These are phyloP conservation scores for Ictinia mississippiensis DNA, from an alignment of 2,797 vertebrate genomes.

Conservation along the genomic window DNA sequence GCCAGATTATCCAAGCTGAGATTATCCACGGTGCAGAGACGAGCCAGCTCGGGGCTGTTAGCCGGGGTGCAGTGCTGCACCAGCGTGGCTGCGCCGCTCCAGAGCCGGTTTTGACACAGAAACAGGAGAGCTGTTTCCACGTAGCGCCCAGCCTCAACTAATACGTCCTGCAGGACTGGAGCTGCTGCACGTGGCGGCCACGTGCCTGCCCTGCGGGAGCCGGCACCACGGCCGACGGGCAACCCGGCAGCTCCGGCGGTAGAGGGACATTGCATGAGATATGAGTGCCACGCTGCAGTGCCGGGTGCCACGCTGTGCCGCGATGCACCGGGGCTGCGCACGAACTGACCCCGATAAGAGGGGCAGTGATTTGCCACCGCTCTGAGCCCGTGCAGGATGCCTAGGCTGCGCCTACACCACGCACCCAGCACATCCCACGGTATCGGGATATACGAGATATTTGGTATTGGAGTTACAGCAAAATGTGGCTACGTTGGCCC, in stretches of 20 bases:
- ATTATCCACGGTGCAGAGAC: fast-evolving
- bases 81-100: fast-evolving
- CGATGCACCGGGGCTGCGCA: fast-evolving
- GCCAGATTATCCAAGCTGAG: neutral
- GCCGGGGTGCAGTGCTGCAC: fast-evolving
- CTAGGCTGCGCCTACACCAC: fast-evolving
- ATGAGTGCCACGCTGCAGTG: neutral
- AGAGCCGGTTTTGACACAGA: neutral
- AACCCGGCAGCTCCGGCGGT: fast-evolving
- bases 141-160: fast-evolving
- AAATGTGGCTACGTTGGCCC: fast-evolving
- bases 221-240: fast-evolving
- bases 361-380: neutral
- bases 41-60: neutral
- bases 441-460: fast-evolving
- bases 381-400: neutral
- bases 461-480: neutral
- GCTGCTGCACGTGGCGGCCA: neutral
- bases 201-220: neutral
- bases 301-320: neutral
- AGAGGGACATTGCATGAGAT: fast-evolving
- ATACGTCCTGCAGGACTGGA: fast-evolving
- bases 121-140: neutral
- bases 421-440: fast-evolving
- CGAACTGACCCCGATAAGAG: fast-evolving